A percentile compares a stretch with the other conserved stretches of the same genome.
These are phyloP conservation scores for Meriones psammophilus DNA, from an alignment of 2,797 vertebrate species.

Conservation along the genomic window DNA sequence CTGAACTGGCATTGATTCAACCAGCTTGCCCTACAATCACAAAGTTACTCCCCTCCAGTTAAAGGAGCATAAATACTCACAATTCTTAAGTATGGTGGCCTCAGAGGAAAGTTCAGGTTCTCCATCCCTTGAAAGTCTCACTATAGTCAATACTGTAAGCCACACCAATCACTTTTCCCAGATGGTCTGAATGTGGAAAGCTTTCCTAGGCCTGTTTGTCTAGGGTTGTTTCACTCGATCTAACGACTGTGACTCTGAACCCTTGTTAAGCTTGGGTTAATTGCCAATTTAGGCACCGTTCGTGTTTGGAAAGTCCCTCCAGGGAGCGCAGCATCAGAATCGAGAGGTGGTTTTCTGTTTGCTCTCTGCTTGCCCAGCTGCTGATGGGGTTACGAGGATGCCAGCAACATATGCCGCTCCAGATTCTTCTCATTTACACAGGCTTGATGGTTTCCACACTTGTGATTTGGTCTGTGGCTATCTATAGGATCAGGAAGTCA, in stretches of 20 bases:
- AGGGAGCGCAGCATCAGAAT: constrained; percentile 32
- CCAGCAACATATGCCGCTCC: constrained; percentile 63
- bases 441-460: neutral
- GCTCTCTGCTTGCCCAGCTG: constrained; percentile 68
- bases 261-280: constrained; percentile 61
- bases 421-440: constrained; percentile 61
- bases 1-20: neutral
- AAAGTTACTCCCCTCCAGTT: neutral
- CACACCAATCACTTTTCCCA: neutral
- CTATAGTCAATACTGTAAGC: neutral
- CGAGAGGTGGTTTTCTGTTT: constrained; percentile 78
- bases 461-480: neutral
- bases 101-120: neutral
- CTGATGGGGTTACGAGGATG: constrained; percentile 68
- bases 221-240: neutral
- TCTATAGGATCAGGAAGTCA: constrained; percentile 32
- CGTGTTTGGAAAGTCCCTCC: constrained; percentile 3
- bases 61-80: neutral
- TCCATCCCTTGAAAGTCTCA: neutral
- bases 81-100: neutral
- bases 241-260: neutral
- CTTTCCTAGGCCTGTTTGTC: neutral
- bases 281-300: constrained; percentile 45
- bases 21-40: neutral
- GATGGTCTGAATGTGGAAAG: neutral